Evolutionary conservation across 1,140 invertebrate species (phyloP).

Genomic region (Dreissena rostriformis): DNA sequence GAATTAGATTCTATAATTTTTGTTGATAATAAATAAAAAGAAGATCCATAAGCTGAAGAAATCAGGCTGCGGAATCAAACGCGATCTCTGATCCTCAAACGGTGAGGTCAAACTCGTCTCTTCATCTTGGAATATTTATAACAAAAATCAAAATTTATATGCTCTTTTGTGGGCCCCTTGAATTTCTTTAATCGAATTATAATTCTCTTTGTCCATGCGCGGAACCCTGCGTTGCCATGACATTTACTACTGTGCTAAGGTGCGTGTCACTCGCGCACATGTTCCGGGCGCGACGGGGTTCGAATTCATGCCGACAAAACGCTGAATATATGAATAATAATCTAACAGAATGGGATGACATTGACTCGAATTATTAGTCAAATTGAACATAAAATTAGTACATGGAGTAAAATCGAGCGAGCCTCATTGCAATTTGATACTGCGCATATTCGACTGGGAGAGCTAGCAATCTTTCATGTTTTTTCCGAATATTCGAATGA

Average conservation of each 20-base stretch:
- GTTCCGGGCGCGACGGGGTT: conserved; percentile 49
- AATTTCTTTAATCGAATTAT: conserved; percentile 35
- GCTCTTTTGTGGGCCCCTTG: conserved; percentile 19
- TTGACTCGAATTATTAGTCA: conserved; percentile 54
- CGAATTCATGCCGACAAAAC: conserved; percentile 25
- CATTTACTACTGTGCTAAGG: conserved; percentile 23
- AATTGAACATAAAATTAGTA: conserved; percentile 57
- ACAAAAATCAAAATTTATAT: background rate
- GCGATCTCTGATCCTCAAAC: too few species aligned
- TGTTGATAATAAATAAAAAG: too few species aligned
- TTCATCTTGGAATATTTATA: too few species aligned
- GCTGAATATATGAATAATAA: conserved; percentile 54
- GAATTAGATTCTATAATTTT: too few species aligned
- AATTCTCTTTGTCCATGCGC: conserved; percentile 23
- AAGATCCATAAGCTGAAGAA: too few species aligned
- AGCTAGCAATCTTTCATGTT: conserved; percentile 15
- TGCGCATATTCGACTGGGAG: conserved; percentile 15
- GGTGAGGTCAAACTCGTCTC: too few species aligned
- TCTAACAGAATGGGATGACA: conserved; percentile 14
- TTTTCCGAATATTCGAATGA: conserved; percentile 42
- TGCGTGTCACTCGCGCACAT: conserved; percentile 46
- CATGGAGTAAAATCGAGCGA: conserved; percentile 26
- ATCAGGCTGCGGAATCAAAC: too few species aligned
- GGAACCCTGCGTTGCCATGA: conserved; percentile 15
- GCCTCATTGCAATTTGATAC: conserved; percentile 45